Evolutionary conservation across 2,888 invertebrate species (phyloP).

Genomic region (Ophioninae sp.): DNA sequence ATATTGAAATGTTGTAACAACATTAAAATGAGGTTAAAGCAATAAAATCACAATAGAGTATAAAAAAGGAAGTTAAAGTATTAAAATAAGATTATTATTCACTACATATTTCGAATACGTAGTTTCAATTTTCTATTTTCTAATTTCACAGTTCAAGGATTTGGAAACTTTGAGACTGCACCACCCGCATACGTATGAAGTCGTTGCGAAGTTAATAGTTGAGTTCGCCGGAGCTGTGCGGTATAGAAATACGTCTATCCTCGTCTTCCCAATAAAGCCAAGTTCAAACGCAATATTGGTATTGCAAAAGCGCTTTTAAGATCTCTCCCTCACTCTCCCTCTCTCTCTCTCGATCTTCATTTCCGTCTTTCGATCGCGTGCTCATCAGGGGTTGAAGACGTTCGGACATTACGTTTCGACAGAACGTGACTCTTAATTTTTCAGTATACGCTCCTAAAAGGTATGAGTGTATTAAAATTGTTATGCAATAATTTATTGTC

Average conservation of each 20-base stretch:
- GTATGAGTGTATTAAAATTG: no score
- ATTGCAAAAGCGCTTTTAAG: background rate
- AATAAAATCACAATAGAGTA: no score
- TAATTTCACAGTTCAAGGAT: slow-evolving; percentile 52
- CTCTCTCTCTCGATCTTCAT: background rate
- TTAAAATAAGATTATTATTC: no score
- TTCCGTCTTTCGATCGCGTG: background rate
- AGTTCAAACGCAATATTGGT: slow-evolving; percentile 39
- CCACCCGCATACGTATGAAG: slow-evolving; percentile 25
- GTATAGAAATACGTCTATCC: background rate
- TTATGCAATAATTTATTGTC: no score
- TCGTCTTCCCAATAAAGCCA: slow-evolving; percentile 3
- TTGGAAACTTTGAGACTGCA: slow-evolving; percentile 50
- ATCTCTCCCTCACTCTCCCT: background rate
- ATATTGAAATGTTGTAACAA: no score
- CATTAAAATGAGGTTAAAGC: no score
- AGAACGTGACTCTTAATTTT: no score
- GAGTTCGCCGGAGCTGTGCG: no score
- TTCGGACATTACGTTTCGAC: background rate
- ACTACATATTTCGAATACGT: background rate
- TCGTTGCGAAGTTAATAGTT: slow-evolving; percentile 34
- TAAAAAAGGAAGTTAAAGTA: no score
- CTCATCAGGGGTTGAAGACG: slow-evolving; percentile 13
- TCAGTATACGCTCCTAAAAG: no score
- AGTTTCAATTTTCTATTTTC: slow-evolving; percentile 17